Conservation (phyloP, 2,888 invertebrate genomes). For the Pasiphila rectangulata region DNA sequence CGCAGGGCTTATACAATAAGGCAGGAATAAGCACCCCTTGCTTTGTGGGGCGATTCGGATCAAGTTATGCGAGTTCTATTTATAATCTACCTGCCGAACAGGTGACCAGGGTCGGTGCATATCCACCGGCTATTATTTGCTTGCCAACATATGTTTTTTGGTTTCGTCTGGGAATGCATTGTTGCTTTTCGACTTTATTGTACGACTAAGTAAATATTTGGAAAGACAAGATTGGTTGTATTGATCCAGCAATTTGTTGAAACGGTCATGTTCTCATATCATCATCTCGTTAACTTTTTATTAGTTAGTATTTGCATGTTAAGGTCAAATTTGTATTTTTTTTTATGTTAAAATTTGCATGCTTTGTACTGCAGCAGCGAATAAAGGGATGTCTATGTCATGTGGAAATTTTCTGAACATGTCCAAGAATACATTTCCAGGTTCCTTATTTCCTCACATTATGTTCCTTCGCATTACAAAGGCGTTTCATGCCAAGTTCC, state of each 20-base stretch:
- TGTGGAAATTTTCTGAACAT: constrained; percentile 4
- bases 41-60: constrained; percentile 40
- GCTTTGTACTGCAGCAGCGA: too few relatives aligned
- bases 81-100: constrained; percentile 50
- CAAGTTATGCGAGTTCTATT: constrained; percentile 43
- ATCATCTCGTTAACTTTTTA: too few relatives aligned
- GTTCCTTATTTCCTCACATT: constrained; percentile 5
- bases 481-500: too few relatives aligned
- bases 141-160: constrained; percentile 21
- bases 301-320: too few relatives aligned
- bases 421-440: constrained; percentile 5
- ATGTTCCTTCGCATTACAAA: background rate
- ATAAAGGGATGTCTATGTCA: too few relatives aligned
- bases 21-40: constrained; percentile 28
- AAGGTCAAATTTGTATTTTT: too few relatives aligned
- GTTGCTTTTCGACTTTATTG: constrained; percentile 11
- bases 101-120: constrained; percentile 47
- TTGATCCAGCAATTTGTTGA: too few relatives aligned
- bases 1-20: constrained; percentile 9
- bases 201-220: constrained; percentile 7
- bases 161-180: constrained; percentile 8
- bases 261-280: too few relatives aligned
- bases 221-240: background rate
- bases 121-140: constrained; percentile 30
- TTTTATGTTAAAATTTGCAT: too few relatives aligned